These are phyloP conservation scores for Theocolax elegans DNA, from an alignment of 1,140 invertebrate species.

Conservation along the genomic window DNA sequence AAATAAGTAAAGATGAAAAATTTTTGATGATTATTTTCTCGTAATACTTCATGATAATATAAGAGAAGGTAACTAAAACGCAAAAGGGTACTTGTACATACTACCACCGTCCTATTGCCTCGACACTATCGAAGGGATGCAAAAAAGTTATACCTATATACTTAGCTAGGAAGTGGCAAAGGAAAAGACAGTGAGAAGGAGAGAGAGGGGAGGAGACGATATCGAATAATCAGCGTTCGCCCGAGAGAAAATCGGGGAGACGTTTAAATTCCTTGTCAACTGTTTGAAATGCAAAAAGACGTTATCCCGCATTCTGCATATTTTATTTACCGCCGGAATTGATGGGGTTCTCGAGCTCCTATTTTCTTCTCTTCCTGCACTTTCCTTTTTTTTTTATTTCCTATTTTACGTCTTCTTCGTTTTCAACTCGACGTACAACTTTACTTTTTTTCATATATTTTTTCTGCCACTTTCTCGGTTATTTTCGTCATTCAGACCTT, in stretches of 20 bases:
- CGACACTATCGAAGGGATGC: no score
- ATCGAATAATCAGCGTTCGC: slow-evolving; percentile 20
- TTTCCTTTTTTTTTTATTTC: background rate
- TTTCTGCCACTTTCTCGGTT: background rate
- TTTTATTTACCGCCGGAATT: slow-evolving; percentile 32
- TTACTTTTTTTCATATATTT: background rate
- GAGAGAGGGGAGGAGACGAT: slow-evolving; percentile 9
- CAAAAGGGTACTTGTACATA: no score
- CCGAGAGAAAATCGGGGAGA: slow-evolving; percentile 4
- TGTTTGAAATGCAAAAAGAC: slow-evolving; percentile 33
- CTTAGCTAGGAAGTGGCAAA: no score
- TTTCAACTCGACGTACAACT: background rate
- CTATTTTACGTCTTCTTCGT: background rate
- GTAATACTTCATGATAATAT: no score
- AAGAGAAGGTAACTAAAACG: no score
- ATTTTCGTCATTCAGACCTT: no score
- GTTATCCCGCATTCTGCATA: slow-evolving; percentile 29
- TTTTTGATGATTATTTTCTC: no score
- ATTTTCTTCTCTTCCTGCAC: slow-evolving; percentile 1
- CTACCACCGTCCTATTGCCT: no score
- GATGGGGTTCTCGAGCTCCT: slow-evolving; percentile 2
- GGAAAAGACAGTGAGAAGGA: no score
- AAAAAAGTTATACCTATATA: no score
- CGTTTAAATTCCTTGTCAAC: slow-evolving; percentile 37
- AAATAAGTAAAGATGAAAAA: no score